phyloP scores from a whole-genome alignment of 1,140 invertebrate species.

The Drosophila simulans region DNA sequence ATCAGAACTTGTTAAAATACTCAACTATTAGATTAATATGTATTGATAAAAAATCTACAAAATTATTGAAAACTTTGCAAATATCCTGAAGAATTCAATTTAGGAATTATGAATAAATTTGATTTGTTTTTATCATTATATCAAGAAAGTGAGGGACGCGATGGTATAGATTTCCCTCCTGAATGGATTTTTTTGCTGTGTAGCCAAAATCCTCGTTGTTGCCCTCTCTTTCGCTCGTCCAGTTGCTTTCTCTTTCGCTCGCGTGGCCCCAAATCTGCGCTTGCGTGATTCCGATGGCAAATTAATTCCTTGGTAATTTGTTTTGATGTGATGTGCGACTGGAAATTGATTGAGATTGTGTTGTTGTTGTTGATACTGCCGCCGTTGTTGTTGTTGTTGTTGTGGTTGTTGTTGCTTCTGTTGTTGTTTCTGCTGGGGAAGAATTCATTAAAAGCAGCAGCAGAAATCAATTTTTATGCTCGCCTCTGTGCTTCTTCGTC shows the following conservation, averaged over 20 bases:
- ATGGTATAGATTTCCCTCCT: too few relatives aligned
- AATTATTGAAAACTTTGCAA: too few relatives aligned
- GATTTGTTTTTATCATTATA: too few relatives aligned
- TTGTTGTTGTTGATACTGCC: conserved; percentile 60
- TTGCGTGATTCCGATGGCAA: conserved; percentile 84
- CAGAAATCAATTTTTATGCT: conserved; percentile 79
- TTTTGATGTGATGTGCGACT: conserved; percentile 84
- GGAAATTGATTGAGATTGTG: conserved; percentile 84
- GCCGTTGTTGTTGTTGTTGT: conserved; percentile 15
- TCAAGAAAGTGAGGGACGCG: too few relatives aligned
- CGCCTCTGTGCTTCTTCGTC: conserved; percentile 34
- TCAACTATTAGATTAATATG: too few relatives aligned
- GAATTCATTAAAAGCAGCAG: conserved; percentile 80
- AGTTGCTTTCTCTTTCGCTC: conserved; percentile 23
- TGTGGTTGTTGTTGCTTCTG: conserved; percentile 18
- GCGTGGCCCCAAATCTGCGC: conserved; percentile 57
- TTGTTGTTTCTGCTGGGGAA: conserved; percentile 28
- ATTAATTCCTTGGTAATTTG: conserved; percentile 84
- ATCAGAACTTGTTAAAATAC: too few relatives aligned
- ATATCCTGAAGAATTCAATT: too few relatives aligned
- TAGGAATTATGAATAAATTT: too few relatives aligned
- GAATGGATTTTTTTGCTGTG: background rate
- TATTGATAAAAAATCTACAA: too few relatives aligned
- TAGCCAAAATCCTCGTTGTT: conserved; percentile 15
- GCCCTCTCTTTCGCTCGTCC: background rate